A percentile compares a stretch with the other conserved stretches of the same genome.
Conservation (phyloP, 2,113 vertebrate species). For the Carassius gibelio region DNA sequence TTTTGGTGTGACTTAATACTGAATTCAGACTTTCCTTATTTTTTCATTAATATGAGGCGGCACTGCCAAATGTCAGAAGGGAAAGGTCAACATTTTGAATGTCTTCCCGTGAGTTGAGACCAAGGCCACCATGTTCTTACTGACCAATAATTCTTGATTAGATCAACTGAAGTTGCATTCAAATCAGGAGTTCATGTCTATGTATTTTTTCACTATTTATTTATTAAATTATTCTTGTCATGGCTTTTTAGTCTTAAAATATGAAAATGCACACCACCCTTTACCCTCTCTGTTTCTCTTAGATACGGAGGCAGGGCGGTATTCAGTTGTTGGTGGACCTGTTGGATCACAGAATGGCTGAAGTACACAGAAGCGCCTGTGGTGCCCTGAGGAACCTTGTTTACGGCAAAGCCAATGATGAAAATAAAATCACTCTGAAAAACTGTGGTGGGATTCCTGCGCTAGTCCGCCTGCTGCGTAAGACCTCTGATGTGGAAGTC, state of each 20-base stretch:
- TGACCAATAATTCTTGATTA: background rate
- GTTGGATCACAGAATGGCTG: conserved; percentile 95
- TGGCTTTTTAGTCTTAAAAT: too few species aligned
- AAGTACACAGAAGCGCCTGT: conserved; percentile 94
- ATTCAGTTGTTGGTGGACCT: conserved; percentile 96
- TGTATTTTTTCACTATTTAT: too few species aligned
- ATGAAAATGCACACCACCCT: too few species aligned
- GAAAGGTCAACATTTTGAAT: background rate
- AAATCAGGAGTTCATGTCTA: background rate
- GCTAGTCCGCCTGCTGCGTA: conserved; percentile 92
- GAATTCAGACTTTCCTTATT: background rate
- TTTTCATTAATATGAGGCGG: background rate
- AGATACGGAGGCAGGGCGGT: conserved; percentile 97
- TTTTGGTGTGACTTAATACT: background rate
- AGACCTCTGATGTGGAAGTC: conserved; percentile 94
- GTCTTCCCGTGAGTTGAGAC: background rate
- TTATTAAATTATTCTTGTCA: too few species aligned
- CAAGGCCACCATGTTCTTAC: background rate
- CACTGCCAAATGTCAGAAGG: background rate
- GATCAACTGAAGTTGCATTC: background rate
- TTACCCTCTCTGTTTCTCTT: conserved; percentile 32
- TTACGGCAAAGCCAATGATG: conserved; percentile 96
- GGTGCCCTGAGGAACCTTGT: conserved; percentile 96
- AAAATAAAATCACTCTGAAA: conserved; percentile 97
- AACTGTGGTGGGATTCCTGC: conserved; percentile 97